phyloP scores from a whole-genome alignment of 2,797 vertebrate species.

The Hydrolagus colliei region DNA sequence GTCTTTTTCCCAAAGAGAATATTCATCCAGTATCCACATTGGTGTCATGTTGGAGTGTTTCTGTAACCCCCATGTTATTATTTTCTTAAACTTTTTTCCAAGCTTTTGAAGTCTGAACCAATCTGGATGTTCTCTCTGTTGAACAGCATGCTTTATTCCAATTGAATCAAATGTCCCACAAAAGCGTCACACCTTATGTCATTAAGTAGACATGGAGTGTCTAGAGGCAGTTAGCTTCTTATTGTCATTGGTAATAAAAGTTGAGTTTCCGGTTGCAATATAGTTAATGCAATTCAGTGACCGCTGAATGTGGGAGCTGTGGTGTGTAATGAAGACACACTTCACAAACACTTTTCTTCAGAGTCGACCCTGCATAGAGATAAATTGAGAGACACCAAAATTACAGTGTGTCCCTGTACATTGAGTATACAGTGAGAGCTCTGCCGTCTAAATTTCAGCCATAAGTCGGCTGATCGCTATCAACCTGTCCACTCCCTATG shows the following conservation, averaged over 20 bases:
- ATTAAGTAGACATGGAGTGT: background rate
- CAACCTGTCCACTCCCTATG: no score
- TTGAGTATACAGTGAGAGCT: conserved; percentile 9
- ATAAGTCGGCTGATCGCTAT: background rate
- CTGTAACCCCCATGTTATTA: no score
- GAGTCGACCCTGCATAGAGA: background rate
- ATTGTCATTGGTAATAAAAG: no score
- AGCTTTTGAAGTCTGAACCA: background rate
- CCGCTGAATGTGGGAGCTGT: no score
- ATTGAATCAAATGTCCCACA: background rate
- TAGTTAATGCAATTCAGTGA: no score
- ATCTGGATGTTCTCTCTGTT: background rate
- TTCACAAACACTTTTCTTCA: no score
- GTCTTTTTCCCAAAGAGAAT: background rate
- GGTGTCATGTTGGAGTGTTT: no score
- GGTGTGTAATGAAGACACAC: no score
- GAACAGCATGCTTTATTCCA: background rate
- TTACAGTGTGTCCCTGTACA: background rate
- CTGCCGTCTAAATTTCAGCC: conserved; percentile 12
- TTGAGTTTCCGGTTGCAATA: no score
- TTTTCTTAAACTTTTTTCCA: background rate
- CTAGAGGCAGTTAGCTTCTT: no score
- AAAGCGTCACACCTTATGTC: background rate
- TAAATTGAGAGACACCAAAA: conserved; percentile 21
- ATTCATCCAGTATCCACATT: no score